A percentile compares a stretch with the other conserved stretches of the same genome.
phyloP scores from a whole-genome alignment of 2,888 invertebrate species.

The Drosophila lacicola region DNA sequence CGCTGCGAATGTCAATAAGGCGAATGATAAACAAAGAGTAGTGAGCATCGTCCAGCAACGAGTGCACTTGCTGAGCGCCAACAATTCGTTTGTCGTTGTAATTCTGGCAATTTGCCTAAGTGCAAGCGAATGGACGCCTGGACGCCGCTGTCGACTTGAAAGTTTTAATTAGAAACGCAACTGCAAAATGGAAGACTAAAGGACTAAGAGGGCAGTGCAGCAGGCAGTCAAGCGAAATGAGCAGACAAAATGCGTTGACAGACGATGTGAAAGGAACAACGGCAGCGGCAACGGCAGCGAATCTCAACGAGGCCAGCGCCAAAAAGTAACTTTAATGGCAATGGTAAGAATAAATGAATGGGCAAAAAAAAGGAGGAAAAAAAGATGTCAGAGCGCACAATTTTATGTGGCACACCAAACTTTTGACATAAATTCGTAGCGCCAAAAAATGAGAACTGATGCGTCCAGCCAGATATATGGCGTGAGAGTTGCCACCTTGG shows the following conservation, averaged over 20 bases:
- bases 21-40: not conserved
- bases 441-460: slow-evolving; percentile 73
- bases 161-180: slow-evolving; percentile 79
- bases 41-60: not conserved
- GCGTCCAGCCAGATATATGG: slow-evolving; percentile 39
- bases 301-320: slow-evolving; percentile 51
- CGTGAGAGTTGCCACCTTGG: slow-evolving; percentile 69
- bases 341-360: slow-evolving; percentile 48
- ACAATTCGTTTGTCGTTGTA: slow-evolving; percentile 26
- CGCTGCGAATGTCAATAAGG: not conserved
- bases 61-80: not conserved
- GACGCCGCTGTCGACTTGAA: slow-evolving; percentile 50
- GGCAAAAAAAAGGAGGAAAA: slow-evolving; percentile 27
- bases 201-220: slow-evolving; percentile 13
- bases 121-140: slow-evolving; percentile 57
- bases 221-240: slow-evolving; percentile 74
- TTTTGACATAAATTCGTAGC: slow-evolving; percentile 78
- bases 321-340: slow-evolving; percentile 65
- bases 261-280: slow-evolving; percentile 56
- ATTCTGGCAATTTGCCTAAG: slow-evolving; percentile 76
- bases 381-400: slow-evolving; percentile 42
- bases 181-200: slow-evolving; percentile 53
- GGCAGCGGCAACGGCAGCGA: slow-evolving; percentile 20
- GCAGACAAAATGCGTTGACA: slow-evolving; percentile 76
- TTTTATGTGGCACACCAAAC: slow-evolving; percentile 65